Percentiles rank a stretch among this genome's conserved stretches.
Evolutionary conservation across 2,888 invertebrate species (phyloP).

Genomic region (Sphaerophoria taeniata): DNA sequence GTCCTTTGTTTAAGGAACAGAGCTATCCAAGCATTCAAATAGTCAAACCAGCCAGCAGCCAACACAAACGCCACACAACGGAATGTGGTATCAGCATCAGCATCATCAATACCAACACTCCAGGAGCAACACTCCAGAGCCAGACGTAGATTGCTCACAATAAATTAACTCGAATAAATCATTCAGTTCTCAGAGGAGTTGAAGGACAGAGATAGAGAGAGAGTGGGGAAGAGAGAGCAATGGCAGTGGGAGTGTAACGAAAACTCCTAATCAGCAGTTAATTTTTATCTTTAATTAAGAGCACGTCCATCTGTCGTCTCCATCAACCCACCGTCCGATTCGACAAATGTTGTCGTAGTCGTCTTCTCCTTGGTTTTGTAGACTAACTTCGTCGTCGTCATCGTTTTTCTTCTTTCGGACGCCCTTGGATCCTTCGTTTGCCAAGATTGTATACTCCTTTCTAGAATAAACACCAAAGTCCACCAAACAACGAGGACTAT

Average conservation of each 20-base stretch:
- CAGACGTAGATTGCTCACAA: slow-evolving; percentile 67
- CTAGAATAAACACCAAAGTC: not conserved
- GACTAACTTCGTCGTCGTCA: not conserved
- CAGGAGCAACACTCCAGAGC: slow-evolving; percentile 42
- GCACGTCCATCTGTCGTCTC: slow-evolving; percentile 78
- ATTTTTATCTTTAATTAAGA: slow-evolving; percentile 82
- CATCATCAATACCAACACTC: slow-evolving; percentile 61
- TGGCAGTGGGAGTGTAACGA: slow-evolving; percentile 74
- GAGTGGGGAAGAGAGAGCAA: too few species aligned
- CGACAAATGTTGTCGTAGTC: slow-evolving; percentile 8
- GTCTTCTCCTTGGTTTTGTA: slow-evolving; percentile 6
- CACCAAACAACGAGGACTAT: not conserved
- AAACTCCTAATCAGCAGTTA: slow-evolving; percentile 82
- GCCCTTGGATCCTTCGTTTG: too few species aligned
- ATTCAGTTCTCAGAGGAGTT: slow-evolving; percentile 76
- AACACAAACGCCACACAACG: not conserved
- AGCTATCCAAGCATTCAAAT: too few species aligned
- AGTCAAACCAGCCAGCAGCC: too few species aligned
- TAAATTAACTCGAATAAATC: slow-evolving; percentile 79
- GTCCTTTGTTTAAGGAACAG: slow-evolving; percentile 41
- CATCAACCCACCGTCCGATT: slow-evolving; percentile 1
- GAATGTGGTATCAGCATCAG: slow-evolving; percentile 24
- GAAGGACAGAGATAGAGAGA: too few species aligned
- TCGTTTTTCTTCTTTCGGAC: not conserved
- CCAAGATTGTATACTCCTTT: slow-evolving; percentile 24